These are phyloP conservation scores for Hydrolagus affinis DNA, from an alignment of 2,113 vertebrate species.

Conservation along the genomic window DNA sequence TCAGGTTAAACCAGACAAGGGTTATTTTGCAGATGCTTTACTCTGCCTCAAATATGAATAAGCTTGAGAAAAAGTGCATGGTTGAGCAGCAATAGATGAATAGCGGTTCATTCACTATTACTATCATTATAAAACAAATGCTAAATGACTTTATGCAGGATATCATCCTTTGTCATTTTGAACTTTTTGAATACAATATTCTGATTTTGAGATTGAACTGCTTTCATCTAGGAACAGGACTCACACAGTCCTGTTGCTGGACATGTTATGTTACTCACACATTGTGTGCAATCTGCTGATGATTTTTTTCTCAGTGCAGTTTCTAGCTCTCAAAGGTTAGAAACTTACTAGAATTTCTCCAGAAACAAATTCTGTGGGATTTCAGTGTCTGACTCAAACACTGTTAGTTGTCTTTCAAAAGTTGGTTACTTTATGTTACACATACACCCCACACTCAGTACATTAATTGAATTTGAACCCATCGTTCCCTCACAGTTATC, in stretches of 20 bases:
- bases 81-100: conserved; percentile 37
- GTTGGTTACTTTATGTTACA: no score
- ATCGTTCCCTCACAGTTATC: no score
- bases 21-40: conserved; percentile 50
- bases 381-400: no score
- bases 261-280: not conserved
- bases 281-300: not conserved
- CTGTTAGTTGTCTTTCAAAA: no score
- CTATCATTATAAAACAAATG: not conserved
- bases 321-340: no score
- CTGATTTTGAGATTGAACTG: not conserved
- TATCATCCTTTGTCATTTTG: not conserved
- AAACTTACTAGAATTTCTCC: no score
- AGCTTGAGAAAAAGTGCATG: conserved; percentile 35
- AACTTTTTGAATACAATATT: not conserved
- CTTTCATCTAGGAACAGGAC: not conserved
- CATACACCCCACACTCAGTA: no score
- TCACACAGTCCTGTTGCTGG: not conserved
- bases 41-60: conserved; percentile 49
- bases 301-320: no score
- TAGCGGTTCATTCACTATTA: not conserved
- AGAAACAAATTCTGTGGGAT: no score
- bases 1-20: conserved; percentile 53
- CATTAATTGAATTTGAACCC: no score
- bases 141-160: not conserved